Evolutionary conservation across 2,797 vertebrate genomes (phyloP).

Genomic region (Sebastes nivosus): DNA sequence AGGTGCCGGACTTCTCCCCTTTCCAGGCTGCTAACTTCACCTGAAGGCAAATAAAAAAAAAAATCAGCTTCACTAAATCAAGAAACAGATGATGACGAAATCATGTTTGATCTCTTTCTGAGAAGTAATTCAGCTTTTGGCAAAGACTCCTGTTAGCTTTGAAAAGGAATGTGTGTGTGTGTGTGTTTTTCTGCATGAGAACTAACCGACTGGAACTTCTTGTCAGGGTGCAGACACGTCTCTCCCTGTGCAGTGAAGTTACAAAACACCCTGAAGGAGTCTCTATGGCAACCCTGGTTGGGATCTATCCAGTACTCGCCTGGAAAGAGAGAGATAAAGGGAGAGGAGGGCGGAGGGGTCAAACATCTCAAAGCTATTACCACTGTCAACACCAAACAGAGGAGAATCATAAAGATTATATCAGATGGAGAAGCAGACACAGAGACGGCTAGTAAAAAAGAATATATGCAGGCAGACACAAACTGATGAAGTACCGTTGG

Average conservation of each 20-base stretch:
- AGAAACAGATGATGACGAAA: not conserved
- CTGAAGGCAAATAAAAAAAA: conserved; percentile 78
- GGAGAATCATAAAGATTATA: not conserved
- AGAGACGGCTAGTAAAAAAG: not conserved
- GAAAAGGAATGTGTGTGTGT: not conserved
- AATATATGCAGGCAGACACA: not conserved
- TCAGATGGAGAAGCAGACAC: not conserved
- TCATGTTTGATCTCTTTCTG: not conserved
- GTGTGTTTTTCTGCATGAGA: not conserved
- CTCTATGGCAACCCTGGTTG: conserved; percentile 96
- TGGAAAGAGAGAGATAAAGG: conserved; percentile 51
- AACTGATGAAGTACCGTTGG: conserved; percentile 83
- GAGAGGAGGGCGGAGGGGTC: not conserved
- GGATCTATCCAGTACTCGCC: conserved; percentile 99
- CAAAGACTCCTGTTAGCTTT: not conserved
- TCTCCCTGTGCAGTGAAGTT: conserved; percentile 97
- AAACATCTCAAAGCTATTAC: not conserved
- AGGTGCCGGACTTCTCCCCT: conserved; percentile 91
- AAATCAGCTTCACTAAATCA: not conserved
- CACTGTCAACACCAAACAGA: not conserved
- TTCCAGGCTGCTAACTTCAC: conserved; percentile 96
- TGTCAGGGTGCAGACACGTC: conserved; percentile 94
- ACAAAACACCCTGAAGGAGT: conserved; percentile 97
- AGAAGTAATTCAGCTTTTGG: not conserved
- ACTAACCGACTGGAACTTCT: conserved; percentile 88